Conservation (phyloP, 2,797 vertebrate genomes). For the Balearica regulorum region DNA sequence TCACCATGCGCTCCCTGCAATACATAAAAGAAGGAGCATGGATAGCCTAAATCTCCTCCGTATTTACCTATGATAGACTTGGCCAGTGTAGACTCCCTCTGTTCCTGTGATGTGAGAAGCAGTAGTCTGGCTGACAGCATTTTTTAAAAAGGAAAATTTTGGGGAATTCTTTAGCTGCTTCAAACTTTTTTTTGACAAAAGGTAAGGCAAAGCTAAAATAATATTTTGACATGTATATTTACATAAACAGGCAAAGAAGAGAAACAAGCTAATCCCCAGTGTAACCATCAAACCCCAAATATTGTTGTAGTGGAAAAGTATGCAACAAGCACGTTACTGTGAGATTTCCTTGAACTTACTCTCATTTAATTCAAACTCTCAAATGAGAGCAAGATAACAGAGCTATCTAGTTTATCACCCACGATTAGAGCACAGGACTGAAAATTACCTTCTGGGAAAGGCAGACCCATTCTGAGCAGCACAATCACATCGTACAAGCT, state of each 20-base stretch:
- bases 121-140: not conserved
- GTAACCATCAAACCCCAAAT: not conserved
- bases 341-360: not conserved
- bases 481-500: fast-evolving
- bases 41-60: not conserved
- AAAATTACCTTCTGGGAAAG: not conserved
- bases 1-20: not conserved
- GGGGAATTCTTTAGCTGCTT: not conserved
- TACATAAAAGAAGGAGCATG: not conserved
- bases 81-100: not conserved
- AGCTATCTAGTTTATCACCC: not conserved
- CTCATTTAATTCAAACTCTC: not conserved
- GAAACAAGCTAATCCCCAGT: not conserved
- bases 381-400: not conserved
- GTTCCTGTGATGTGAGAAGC: not conserved
- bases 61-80: not conserved
- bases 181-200: not conserved
- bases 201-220: not conserved
- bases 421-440: not conserved
- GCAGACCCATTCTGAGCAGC: not conserved
- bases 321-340: fast-evolving
- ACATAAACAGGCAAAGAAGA: not conserved
- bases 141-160: not conserved
- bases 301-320: not conserved
- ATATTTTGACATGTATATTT: not conserved